phyloP scores from a whole-genome alignment of 2,888 invertebrate genomes.

The Mermis nigrescens region DNA sequence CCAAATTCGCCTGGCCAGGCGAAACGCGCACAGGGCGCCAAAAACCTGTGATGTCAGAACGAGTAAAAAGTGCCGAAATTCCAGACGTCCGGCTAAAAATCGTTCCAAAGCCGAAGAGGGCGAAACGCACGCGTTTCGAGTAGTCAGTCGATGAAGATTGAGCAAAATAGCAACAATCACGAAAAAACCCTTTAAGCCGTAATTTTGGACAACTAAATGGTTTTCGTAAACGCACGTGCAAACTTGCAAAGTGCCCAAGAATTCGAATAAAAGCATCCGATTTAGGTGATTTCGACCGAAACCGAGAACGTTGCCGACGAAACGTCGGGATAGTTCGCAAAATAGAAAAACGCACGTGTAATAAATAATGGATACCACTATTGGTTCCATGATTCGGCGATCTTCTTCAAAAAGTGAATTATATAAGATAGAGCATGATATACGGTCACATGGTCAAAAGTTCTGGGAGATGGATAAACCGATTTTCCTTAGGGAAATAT shows the following conservation, averaged over 20 bases:
- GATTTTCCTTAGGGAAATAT: no score
- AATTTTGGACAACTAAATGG: slow-evolving; percentile 24
- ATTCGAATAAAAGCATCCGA: background rate
- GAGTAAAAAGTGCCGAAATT: background rate
- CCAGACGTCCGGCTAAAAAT: slow-evolving; percentile 15
- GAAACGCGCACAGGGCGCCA: slow-evolving; percentile 16
- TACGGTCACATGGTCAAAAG: no score
- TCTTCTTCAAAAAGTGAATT: no score
- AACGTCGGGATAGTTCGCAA: slow-evolving; percentile 5
- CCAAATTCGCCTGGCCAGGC: slow-evolving; percentile 23
- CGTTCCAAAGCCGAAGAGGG: slow-evolving; percentile 22
- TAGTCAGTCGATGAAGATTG: slow-evolving; percentile 14
- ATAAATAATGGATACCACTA: background rate
- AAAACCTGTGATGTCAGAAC: background rate
- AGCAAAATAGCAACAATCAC: slow-evolving; percentile 20
- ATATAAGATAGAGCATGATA: no score
- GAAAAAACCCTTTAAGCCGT: slow-evolving; percentile 24
- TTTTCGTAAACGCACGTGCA: slow-evolving; percentile 30
- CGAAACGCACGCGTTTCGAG: slow-evolving; percentile 23
- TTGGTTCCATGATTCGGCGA: slow-evolving; percentile 2
- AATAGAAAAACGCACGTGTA: background rate
- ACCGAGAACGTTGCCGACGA: background rate
- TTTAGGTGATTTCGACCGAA: background rate
- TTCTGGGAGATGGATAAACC: no score
- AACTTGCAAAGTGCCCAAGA: slow-evolving; percentile 17